These are phyloP conservation scores for Lypha dubia DNA, from an alignment of 2,888 invertebrate genomes.

Conservation along the genomic window DNA sequence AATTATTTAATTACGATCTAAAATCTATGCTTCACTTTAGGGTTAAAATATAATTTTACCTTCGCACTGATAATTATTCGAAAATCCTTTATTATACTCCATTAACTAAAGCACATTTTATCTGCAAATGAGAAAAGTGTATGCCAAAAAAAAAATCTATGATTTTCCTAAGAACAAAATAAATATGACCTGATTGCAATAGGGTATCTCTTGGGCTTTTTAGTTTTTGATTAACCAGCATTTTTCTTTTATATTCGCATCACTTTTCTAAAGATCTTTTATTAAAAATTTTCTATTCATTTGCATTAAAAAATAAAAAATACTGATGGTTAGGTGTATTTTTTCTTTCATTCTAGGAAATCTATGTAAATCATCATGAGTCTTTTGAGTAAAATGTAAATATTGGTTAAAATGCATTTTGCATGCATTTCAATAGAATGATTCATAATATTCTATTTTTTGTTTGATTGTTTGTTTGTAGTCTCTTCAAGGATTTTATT, in stretches of 20 bases:
- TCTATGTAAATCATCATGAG: constrained; percentile 12
- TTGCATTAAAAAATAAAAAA: constrained; percentile 11
- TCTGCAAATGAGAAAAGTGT: background rate
- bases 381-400: constrained; percentile 56
- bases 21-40: too few relatives aligned
- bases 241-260: constrained; percentile 20
- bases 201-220: constrained; percentile 24
- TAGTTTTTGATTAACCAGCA: constrained; percentile 39
- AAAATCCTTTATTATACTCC: too few relatives aligned
- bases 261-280: constrained; percentile 30
- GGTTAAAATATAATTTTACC: too few relatives aligned
- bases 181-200: constrained; percentile 48
- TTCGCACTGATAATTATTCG: too few relatives aligned
- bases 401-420: constrained; percentile 57
- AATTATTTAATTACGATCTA: too few relatives aligned
- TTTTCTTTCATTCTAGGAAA: constrained; percentile 5
- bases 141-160: too few relatives aligned
- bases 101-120: too few relatives aligned
- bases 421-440: constrained; percentile 46
- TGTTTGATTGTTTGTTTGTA: too few relatives aligned
- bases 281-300: constrained; percentile 33
- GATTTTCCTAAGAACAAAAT: constrained; percentile 2
- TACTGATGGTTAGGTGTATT: constrained; percentile 2
- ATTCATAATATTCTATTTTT: constrained; percentile 39
- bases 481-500: constrained; percentile 54